A percentile compares a stretch with the other conserved stretches of the same genome.
These are phyloP conservation scores for Percopsis transmontana DNA, from an alignment of 2,113 vertebrate species.

Conservation along the genomic window DNA sequence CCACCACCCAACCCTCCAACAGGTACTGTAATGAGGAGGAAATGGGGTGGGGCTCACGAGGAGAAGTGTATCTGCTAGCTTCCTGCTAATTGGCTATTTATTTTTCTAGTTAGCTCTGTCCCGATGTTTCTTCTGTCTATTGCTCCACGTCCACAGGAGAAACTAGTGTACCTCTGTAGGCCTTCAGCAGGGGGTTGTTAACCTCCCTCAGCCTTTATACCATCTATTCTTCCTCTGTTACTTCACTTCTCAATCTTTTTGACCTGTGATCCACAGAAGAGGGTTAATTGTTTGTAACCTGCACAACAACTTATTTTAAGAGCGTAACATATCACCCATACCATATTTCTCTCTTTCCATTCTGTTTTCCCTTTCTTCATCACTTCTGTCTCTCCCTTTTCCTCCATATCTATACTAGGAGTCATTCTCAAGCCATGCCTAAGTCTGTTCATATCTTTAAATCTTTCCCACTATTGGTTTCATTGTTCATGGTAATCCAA, in stretches of 20 bases:
- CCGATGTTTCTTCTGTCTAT: slow-evolving; percentile 24
- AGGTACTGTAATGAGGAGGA: slow-evolving; percentile 16
- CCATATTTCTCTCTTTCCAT: not conserved
- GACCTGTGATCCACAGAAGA: too few species aligned
- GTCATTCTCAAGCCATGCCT: too few species aligned
- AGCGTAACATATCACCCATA: not conserved
- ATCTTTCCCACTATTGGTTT: too few species aligned
- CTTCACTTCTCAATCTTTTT: not conserved
- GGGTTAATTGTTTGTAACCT: too few species aligned
- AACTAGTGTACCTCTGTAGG: slow-evolving; percentile 60
- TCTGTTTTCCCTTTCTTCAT: not conserved
- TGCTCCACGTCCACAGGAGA: slow-evolving; percentile 58
- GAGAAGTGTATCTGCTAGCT: slow-evolving; percentile 80
- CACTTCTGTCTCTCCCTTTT: slow-evolving; percentile 26
- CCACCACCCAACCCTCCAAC: slow-evolving; percentile 6
- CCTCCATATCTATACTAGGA: slow-evolving; percentile 35
- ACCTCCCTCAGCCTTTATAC: slow-evolving; percentile 12
- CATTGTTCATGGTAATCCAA: too few species aligned
- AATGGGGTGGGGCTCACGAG: slow-evolving; percentile 48
- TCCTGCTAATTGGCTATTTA: slow-evolving; percentile 81
- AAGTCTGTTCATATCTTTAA: too few species aligned
- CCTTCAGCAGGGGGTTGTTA: not conserved
- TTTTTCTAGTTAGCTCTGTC: slow-evolving; percentile 43
- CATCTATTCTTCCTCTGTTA: slow-evolving; percentile 9
- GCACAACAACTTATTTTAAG: too few species aligned